Percentiles rank a stretch among this genome's conserved stretches.
Evolutionary conservation across 2,797 vertebrate genomes (phyloP).

Genomic region (Lemur catta): DNA sequence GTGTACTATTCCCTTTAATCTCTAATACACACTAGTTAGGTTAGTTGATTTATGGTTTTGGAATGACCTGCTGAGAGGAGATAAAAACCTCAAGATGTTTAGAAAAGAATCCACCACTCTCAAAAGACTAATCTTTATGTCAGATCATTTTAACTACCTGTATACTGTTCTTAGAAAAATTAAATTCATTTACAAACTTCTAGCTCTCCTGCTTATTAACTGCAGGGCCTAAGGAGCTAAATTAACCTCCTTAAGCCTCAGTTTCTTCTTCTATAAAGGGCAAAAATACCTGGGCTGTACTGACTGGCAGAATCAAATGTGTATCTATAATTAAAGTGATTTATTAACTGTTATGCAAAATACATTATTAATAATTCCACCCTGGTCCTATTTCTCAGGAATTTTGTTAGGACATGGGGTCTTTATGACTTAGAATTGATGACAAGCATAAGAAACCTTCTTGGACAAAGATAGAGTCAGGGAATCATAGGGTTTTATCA

Average conservation of each 20-base stretch:
- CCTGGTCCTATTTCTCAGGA: background rate
- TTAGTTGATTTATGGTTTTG: background rate
- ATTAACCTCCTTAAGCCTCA: background rate
- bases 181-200: background rate
- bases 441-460: background rate
- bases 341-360: slow-evolving; percentile 1
- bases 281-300: background rate
- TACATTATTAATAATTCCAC: background rate
- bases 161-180: background rate
- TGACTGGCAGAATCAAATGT: background rate
- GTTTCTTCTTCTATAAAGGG: background rate
- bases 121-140: slow-evolving; percentile 11
- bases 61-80: background rate
- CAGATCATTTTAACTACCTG: slow-evolving; percentile 37
- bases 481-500: background rate
- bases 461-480: background rate
- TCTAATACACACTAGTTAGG: background rate
- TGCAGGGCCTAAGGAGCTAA: background rate
- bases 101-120: slow-evolving; percentile 41
- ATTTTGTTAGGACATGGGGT: background rate
- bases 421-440: background rate
- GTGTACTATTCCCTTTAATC: background rate
- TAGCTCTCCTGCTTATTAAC: background rate
- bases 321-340: background rate
- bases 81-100: slow-evolving; percentile 53